Base-by-base conservation (phyloP, 2,888 invertebrate species). In the Tipula lateralis region DNA sequence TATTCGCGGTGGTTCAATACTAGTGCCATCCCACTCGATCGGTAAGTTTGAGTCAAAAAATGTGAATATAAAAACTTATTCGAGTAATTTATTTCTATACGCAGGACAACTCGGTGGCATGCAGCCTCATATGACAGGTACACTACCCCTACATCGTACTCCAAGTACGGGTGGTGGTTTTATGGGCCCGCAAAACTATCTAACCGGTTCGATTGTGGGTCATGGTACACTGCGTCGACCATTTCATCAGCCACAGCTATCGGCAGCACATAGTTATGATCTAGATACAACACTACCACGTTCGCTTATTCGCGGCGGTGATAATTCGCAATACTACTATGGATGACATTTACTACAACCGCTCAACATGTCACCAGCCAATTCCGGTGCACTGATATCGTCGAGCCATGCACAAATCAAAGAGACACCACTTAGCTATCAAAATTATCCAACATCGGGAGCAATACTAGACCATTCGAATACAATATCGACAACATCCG, bases 341-440 rank as follows among this genome's bases (percentile, higher is more conserved):
- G 90, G 90, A 88, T 90, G 90, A 90, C 90, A 90, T 86, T 88
- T 89, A 86, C 87, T 89, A 86, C 89, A 84, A 1, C 84, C 85
- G 50, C 85, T 83, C 83, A 30, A 24, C 66, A 66, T 66, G 66
- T 66, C 66, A 7, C 24, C 66, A 2, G 66, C 66, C 1, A 66
- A 66, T 66, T 9, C 9, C 1, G 66, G 66, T 24, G 66, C 66
- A 24, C 24, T 66, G 12, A 66, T 66, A n/a, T n/a, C n/a, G 66
- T 66, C 66, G 66, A 66, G 66, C 66, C 66, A 66, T 7, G 19
- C 9, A 24, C 66, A 82, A 82, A 30, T 82, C 24, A 84, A 84
- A 83, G 29, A 83, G 50, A 34, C 83, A 80, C 24, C 39, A 84
- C 32, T 83, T 32, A 66, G 34, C 81, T 44, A 83, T 83, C 34